Base-by-base conservation (phyloP, 2,888 invertebrate species). In the Hemithea aestivaria region DNA sequence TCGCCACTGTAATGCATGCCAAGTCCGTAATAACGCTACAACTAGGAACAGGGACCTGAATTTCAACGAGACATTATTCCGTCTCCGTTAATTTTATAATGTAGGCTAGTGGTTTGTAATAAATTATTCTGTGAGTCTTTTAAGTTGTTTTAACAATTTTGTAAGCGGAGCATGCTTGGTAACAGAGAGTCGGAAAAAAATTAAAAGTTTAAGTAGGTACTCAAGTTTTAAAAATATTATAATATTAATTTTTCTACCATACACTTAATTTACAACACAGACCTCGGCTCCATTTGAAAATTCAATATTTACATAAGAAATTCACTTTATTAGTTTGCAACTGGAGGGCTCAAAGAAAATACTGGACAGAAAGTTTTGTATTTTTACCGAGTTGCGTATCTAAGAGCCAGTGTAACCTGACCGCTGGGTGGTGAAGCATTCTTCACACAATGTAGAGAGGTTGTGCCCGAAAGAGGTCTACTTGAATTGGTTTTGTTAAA, bases 261-360 rank as follows among this genome's bases (percentile, higher is more conserved):
- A n/a, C n/a, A n/a, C n/a, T n/a, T n/a, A n/a, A n/a, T n/a, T n/a
- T n/a, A n/a, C n/a, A n/a, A n/a, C n/a, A n/a, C n/a, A n/a, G n/a
- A n/a, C 5, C 16, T 5, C 16, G 2, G 16, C 5, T n/a, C 20
- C 21, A 16, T 30, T 20, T 10, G 41, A 39, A 34, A 42, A 45
- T 48, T 53, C 44, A 56, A 52, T 52, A 56, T 53, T 55, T 39
- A 52, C 43, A 43, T 31, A 48, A 52, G 48, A 51, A 53, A 53
- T 52, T 56, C 54, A 60, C 50, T 56, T 69, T 67, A 64, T 72
- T 72, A 70, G 56, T 63, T 60, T 56, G 66, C 57, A 68, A 66
- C 59, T 51, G 45, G 60, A 72, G 55, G 50, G 56, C 53, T 48
- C 45, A 31, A 38, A 45, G 51, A 47, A 52, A 56, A 50, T 56